These are phyloP conservation scores for Carassius auratus DNA, from an alignment of 2,113 vertebrate genomes.

Conservation along the genomic window DNA sequence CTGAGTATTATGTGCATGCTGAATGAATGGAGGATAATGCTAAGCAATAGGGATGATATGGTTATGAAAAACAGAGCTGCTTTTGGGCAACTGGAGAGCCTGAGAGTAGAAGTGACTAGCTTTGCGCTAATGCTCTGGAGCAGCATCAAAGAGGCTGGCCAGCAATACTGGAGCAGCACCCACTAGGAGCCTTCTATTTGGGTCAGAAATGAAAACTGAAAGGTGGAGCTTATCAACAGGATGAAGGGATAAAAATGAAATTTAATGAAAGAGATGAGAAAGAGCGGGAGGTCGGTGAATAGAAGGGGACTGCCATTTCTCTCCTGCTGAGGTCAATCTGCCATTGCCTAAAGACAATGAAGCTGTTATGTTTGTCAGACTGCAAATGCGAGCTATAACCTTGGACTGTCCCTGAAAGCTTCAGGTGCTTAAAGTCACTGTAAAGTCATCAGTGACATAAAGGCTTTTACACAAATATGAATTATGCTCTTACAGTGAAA, in stretches of 20 bases:
- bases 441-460: conserved; percentile 58
- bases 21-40: conserved; percentile 57
- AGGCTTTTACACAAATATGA: conserved; percentile 12
- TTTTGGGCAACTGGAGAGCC: conserved; percentile 63
- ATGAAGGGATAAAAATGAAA: conserved; percentile 38
- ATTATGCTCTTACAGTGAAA: not conserved
- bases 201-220: conserved; percentile 68
- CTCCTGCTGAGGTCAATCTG: conserved; percentile 80
- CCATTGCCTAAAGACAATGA: conserved; percentile 71
- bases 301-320: conserved; percentile 63
- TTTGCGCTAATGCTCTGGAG: conserved; percentile 72
- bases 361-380: conserved; percentile 59
- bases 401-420: conserved; percentile 57
- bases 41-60: conserved; percentile 61
- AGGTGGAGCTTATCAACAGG: conserved; percentile 15
- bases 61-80: conserved; percentile 65
- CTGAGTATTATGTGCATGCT: conserved; percentile 23
- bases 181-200: conserved; percentile 75
- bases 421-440: conserved; percentile 50
- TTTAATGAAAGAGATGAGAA: conserved; percentile 3
- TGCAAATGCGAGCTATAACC: conserved; percentile 59
- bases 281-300: conserved; percentile 38
- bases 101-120: conserved; percentile 70
- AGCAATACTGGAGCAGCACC: conserved; percentile 74
- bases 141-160: conserved; percentile 72